These are phyloP conservation scores for Serinus canaria DNA, from an alignment of 2,113 vertebrate genomes.

Conservation along the genomic window DNA sequence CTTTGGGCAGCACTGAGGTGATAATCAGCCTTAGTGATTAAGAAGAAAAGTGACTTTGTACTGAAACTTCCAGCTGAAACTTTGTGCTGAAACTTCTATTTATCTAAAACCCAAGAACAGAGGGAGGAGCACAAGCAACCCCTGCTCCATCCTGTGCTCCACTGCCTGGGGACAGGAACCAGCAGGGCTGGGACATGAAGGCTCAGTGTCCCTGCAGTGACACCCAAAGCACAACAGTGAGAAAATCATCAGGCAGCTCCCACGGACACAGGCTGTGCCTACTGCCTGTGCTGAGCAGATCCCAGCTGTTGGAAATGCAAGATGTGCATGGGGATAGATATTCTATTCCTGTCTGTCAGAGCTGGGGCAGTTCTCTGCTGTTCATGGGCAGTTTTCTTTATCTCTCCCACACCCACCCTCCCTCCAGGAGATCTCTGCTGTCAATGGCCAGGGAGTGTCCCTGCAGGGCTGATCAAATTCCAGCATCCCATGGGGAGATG, in stretches of 20 bases:
- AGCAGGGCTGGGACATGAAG: not conserved
- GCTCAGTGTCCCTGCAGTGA: not conserved
- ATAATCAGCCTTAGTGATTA: not conserved
- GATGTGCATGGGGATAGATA: not conserved
- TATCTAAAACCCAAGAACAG: not conserved
- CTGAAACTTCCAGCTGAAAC: not conserved
- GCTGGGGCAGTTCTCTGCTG: not conserved
- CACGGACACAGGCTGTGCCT: not conserved
- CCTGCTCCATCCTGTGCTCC: not conserved
- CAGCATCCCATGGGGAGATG: too few relatives aligned
- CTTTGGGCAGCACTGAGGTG: not conserved
- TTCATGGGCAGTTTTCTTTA: not conserved
- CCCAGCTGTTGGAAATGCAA: not conserved
- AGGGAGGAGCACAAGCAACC: not conserved
- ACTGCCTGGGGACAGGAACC: not conserved
- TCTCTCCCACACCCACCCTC: not conserved
- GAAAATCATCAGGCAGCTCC: not conserved
- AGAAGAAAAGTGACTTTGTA: not conserved
- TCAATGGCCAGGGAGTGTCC: too few relatives aligned
- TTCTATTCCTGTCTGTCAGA: fast-evolving
- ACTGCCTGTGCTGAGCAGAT: not conserved
- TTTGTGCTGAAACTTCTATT: not conserved
- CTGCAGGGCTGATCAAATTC: too few relatives aligned
- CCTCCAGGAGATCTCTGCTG: too few relatives aligned
- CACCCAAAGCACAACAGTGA: not conserved